These are phyloP conservation scores for Mormyrus iriodes DNA, from an alignment of 2,113 vertebrate genomes.

Conservation along the genomic window DNA sequence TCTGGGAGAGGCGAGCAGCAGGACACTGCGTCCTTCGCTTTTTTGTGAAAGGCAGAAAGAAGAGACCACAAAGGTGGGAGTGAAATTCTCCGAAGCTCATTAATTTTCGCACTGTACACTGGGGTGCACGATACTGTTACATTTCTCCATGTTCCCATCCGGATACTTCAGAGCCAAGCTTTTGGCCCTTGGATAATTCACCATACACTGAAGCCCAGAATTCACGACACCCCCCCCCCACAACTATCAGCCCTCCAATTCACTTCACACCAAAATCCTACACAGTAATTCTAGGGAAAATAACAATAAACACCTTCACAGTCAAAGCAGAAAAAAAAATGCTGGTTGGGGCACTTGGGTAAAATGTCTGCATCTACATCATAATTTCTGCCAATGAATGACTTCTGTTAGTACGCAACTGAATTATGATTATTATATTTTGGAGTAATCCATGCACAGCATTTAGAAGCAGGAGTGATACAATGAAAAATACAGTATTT, in stretches of 20 bases:
- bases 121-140: neutral
- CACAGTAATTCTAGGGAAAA: neutral
- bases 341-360: neutral
- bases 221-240: neutral
- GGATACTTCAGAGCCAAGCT: neutral
- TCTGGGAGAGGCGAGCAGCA: slow-evolving; percentile 41
- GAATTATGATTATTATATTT: neutral
- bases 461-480: neutral
- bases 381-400: neutral
- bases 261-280: neutral
- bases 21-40: slow-evolving; percentile 33
- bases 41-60: slow-evolving; percentile 20
- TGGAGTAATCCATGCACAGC: neutral
- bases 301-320: neutral
- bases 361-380: neutral
- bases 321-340: neutral
- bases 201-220: neutral
- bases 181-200: neutral
- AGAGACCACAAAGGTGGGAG: neutral
- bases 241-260: neutral
- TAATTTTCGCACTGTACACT: neutral
- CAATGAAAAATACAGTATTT: neutral
- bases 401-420: neutral
- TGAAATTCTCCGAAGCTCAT: slow-evolving; percentile 1
- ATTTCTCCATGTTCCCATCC: neutral